Evolutionary conservation across 2,797 vertebrate genomes (phyloP).

Genomic region (Melanotaenia pygmaea): DNA sequence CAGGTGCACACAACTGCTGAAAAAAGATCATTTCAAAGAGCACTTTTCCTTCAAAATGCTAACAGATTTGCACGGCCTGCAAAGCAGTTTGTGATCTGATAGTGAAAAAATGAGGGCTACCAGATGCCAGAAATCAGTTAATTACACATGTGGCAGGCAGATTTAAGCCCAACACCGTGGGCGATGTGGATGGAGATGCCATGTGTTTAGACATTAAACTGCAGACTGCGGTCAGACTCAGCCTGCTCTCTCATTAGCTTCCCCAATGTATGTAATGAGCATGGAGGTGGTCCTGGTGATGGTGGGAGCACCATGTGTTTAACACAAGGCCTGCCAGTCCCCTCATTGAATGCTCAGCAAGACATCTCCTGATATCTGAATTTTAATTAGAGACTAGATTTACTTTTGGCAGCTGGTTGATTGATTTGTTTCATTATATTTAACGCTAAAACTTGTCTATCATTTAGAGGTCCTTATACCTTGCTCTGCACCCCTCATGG

Average conservation of each 20-base stretch:
- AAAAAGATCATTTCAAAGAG: slow-evolving; percentile 33
- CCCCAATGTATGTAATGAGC: slow-evolving; percentile 70
- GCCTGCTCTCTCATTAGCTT: slow-evolving; percentile 78
- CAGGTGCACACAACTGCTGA: slow-evolving; percentile 39
- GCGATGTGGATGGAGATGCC: slow-evolving; percentile 76
- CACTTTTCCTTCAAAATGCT: slow-evolving; percentile 43
- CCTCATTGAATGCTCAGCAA: slow-evolving; percentile 40
- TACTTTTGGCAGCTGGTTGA: slow-evolving; percentile 41
- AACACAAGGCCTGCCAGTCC: slow-evolving; percentile 39
- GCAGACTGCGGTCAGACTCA: slow-evolving; percentile 73
- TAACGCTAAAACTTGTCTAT: slow-evolving; percentile 45
- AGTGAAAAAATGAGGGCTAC: slow-evolving; percentile 70
- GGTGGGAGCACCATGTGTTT: slow-evolving; percentile 56
- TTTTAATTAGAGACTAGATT: slow-evolving; percentile 61
- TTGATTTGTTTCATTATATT: slow-evolving; percentile 56
- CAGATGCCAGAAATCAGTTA: slow-evolving; percentile 69
- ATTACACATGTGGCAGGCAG: slow-evolving; percentile 83
- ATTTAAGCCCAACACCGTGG: slow-evolving; percentile 78
- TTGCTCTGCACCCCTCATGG: slow-evolving; percentile 43
- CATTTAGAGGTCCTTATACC: slow-evolving; percentile 59
- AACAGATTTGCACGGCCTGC: slow-evolving; percentile 43
- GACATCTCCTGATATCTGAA: slow-evolving; percentile 42
- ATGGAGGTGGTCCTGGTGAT: slow-evolving; percentile 43
- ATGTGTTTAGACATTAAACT: slow-evolving; percentile 79
- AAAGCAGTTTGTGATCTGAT: slow-evolving; percentile 70